Percentiles rank a stretch among this genome's conserved stretches.
Evolutionary conservation across 2,888 invertebrate species (phyloP).

Genomic region (Sesia apiformis): DNA sequence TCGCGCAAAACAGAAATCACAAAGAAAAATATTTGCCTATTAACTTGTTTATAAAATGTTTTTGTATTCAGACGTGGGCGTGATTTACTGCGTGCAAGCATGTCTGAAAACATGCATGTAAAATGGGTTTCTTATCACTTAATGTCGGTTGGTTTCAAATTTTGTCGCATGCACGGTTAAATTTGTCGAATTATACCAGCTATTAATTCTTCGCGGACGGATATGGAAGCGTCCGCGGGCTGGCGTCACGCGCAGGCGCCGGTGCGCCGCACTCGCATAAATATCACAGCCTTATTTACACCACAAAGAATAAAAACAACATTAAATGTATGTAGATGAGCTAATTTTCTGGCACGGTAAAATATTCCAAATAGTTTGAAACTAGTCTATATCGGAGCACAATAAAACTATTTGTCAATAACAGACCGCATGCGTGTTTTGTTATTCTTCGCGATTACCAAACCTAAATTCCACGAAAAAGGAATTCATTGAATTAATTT

Average conservation of each 20-base stretch:
- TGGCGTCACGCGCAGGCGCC: slow-evolving; percentile 24
- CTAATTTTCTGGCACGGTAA: slow-evolving; percentile 5
- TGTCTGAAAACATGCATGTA: no score
- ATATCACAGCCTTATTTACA: slow-evolving; percentile 21
- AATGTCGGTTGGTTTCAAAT: no score
- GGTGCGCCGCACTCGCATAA: slow-evolving; percentile 22
- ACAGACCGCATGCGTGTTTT: not conserved
- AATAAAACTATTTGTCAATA: not conserved
- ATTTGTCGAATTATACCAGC: slow-evolving; percentile 16
- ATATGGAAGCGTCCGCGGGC: slow-evolving; percentile 27
- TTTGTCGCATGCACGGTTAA: no score
- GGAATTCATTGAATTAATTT: slow-evolving; percentile 5
- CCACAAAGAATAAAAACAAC: slow-evolving; percentile 21
- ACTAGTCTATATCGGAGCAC: slow-evolving; percentile 9
- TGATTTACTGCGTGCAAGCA: no score
- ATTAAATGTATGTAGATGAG: slow-evolving; percentile 10
- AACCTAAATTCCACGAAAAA: no score
- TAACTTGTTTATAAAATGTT: no score
- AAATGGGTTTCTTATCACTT: no score
- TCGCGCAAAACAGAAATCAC: no score
- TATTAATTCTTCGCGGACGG: slow-evolving; percentile 43
- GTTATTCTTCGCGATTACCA: no score
- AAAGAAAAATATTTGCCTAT: no score
- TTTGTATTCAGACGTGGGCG: no score
- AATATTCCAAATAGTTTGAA: slow-evolving; percentile 25